phyloP scores from a whole-genome alignment of 2,888 invertebrate genomes.

The Drosophila fulvimacula region DNA sequence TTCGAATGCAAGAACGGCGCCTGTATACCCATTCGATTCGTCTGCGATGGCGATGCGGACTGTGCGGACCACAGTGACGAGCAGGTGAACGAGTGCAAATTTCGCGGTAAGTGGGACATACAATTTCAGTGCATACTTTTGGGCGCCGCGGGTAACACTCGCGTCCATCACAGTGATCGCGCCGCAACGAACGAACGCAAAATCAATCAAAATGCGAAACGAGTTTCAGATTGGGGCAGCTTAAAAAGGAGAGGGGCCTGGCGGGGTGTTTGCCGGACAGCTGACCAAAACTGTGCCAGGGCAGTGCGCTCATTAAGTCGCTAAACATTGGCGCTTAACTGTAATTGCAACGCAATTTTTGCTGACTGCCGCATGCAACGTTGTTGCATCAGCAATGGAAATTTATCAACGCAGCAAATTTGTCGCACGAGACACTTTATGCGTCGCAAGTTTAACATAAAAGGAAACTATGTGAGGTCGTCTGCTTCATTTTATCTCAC shows the following conservation, averaged over 20 bases:
- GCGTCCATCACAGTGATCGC: conserved; percentile 42
- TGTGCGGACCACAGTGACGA: conserved; percentile 94
- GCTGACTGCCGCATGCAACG: conserved; percentile 75
- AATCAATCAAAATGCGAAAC: conserved; percentile 63
- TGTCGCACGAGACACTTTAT: conserved; percentile 73
- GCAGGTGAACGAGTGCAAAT: conserved; percentile 89
- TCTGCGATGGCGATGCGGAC: conserved; percentile 92
- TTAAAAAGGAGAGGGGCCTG: neutral
- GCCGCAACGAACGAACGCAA: conserved; percentile 5
- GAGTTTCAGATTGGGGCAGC: conserved; percentile 54
- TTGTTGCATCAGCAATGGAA: conserved; percentile 69
- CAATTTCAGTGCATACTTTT: conserved; percentile 54
- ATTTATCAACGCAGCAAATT: conserved; percentile 64
- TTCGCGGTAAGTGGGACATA: conserved; percentile 85
- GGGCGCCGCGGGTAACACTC: conserved; percentile 52
- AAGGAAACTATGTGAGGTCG: conserved; percentile 79
- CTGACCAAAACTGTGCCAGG: conserved; percentile 75
- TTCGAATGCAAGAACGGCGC: conserved; percentile 91
- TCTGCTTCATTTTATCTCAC: conserved; percentile 69
- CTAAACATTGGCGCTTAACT: conserved; percentile 54
- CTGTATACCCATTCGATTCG: conserved; percentile 91
- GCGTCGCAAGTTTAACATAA: conserved; percentile 67
- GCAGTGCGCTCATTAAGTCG: conserved; percentile 67
- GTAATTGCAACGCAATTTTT: conserved; percentile 72
- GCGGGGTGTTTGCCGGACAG: conserved; percentile 9